A percentile compares a stretch with the other conserved stretches of the same genome.
Conservation (phyloP, 2,888 invertebrate genomes). For the Drosophila prostipennis region DNA sequence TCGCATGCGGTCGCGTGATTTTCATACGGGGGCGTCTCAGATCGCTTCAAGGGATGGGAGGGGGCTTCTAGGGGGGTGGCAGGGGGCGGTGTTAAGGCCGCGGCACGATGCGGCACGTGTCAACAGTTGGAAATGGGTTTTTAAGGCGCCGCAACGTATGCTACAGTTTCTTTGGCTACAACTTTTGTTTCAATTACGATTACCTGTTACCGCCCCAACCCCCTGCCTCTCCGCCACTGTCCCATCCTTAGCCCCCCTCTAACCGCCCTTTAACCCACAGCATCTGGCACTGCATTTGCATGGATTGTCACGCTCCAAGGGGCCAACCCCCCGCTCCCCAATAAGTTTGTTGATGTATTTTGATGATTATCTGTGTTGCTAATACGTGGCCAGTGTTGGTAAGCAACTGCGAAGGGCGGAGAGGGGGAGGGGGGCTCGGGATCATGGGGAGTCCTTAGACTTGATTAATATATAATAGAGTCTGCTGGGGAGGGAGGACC, state of each 20-base stretch:
- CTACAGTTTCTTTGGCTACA: constrained; percentile 70
- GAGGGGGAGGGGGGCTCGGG: not conserved
- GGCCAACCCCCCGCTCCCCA: constrained; percentile 23
- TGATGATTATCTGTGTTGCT: constrained; percentile 65
- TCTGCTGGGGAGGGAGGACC: not conserved
- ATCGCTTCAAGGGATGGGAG: constrained; percentile 8
- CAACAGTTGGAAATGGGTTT: constrained; percentile 78
- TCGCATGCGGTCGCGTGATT: constrained; percentile 76
- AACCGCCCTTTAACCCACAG: not conserved
- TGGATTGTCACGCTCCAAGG: constrained; percentile 38
- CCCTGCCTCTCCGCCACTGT: not conserved
- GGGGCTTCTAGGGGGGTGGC: not conserved
- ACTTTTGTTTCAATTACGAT: constrained; percentile 76
- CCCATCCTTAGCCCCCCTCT: not conserved
- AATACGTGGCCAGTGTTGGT: constrained; percentile 63
- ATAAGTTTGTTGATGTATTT: constrained; percentile 60
- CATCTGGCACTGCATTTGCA: constrained; percentile 32
- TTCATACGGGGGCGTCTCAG: constrained; percentile 52
- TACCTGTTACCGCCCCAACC: constrained; percentile 62
- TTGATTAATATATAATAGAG: constrained; percentile 38
- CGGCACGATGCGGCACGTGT: constrained; percentile 71
- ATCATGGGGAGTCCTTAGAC: constrained; percentile 20
- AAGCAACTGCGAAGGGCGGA: constrained; percentile 4
- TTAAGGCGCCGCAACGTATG: constrained; percentile 77
- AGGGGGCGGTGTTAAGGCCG: constrained; percentile 14